Percentiles rank a stretch among this genome's conserved stretches.
Evolutionary conservation across 2,888 invertebrate species (phyloP).

Genomic region (Tiphia femorata): DNA sequence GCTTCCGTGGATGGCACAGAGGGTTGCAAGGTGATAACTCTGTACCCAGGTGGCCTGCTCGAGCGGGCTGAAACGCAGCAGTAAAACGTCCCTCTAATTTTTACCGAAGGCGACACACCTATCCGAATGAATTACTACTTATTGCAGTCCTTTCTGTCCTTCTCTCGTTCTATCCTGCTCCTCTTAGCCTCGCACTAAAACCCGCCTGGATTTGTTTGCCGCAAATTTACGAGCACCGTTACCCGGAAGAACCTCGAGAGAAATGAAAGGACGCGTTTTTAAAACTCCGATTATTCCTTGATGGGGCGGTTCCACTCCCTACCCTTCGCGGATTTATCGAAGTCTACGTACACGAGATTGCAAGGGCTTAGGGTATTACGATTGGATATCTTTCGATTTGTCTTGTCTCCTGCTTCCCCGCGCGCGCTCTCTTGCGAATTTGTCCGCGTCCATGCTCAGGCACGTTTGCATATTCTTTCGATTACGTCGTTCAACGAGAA

Average conservation of each 20-base stretch:
- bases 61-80: constrained; percentile 7
- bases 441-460: no score
- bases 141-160: constrained; percentile 23
- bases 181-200: not conserved
- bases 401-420: no score
- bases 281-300: no score
- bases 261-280: not conserved
- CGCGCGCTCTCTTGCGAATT: no score
- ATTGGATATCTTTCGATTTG: no score
- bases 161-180: no score
- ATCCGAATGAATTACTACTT: constrained; percentile 39
- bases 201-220: not conserved
- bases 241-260: not conserved
- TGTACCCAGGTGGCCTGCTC: constrained; percentile 54
- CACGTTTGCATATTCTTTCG: no score
- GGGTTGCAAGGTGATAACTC: constrained; percentile 49
- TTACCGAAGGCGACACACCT: constrained; percentile 35
- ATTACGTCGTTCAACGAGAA: no score
- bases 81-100: constrained; percentile 34
- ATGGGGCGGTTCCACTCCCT: no score
- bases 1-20: not conserved
- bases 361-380: no score
- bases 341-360: no score
- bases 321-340: no score
- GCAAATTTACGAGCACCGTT: not conserved